These are phyloP conservation scores for Tragopan temminckii DNA, from an alignment of 2,797 vertebrate genomes.

Conservation along the genomic window DNA sequence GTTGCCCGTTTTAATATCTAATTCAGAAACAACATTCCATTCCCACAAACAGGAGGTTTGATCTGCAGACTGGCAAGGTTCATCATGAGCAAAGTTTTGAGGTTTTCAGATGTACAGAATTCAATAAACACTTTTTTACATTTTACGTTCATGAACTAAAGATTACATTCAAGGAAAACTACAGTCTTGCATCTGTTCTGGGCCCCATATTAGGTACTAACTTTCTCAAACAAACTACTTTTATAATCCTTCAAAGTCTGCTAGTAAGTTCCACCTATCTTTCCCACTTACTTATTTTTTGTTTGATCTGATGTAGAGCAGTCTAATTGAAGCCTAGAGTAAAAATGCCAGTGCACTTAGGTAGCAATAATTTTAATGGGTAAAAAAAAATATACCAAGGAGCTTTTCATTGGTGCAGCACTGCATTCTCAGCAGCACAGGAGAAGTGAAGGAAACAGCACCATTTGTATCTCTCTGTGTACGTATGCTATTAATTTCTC, in stretches of 20 bases:
- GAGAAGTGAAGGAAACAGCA: not conserved
- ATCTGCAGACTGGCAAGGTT: not conserved
- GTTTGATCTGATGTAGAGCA: not conserved
- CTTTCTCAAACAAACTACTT: not conserved
- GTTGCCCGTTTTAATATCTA: too few species aligned
- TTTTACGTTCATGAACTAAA: not conserved
- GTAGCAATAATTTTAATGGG: not conserved
- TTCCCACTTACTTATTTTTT: not conserved
- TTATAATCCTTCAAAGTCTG: not conserved
- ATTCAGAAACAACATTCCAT: too few species aligned
- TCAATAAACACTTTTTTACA: not conserved
- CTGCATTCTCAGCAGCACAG: not conserved
- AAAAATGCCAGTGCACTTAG: not conserved
- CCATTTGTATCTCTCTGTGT: not conserved
- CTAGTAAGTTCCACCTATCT: not conserved
- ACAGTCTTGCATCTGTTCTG: not conserved
- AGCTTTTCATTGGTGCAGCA: not conserved
- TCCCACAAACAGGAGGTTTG: too few species aligned
- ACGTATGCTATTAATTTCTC: not conserved
- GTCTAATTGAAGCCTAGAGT: not conserved
- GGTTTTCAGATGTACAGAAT: not conserved
- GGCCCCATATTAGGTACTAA: not conserved
- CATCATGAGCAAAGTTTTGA: accelerated
- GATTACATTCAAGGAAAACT: not conserved
- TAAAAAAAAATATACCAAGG: not conserved